These are phyloP conservation scores for Potorous gilbertii DNA, from an alignment of 2,797 vertebrate species.

Conservation along the genomic window DNA sequence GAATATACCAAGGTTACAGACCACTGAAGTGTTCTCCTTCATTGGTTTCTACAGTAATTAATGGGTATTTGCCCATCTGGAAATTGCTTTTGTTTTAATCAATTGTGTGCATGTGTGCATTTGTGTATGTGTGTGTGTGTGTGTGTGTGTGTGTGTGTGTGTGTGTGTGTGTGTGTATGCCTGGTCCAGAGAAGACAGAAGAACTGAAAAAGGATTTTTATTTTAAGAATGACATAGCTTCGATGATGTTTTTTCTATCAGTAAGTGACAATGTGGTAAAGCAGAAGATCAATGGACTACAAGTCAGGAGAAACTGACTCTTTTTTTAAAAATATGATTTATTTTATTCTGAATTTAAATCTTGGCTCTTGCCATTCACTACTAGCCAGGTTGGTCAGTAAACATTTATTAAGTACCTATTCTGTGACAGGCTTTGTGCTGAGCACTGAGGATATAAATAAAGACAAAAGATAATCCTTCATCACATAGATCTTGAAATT, in stretches of 20 bases:
- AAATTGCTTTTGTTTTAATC: not conserved
- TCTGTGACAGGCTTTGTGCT: too few species aligned
- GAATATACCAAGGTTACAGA: not conserved
- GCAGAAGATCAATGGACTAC: not conserved
- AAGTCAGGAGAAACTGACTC: not conserved
- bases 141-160: not conserved
- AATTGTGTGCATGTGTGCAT: not conserved
- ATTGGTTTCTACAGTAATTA: not conserved
- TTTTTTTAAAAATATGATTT: not conserved
- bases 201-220: not conserved
- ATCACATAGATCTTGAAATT: too few species aligned
- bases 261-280: not conserved
- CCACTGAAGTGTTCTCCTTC: constrained; percentile 4
- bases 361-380: not conserved
- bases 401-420: too few species aligned
- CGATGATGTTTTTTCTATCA: not conserved
- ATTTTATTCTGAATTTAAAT: not conserved
- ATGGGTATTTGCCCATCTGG: not conserved
- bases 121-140: not conserved
- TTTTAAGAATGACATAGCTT: not conserved
- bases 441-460: too few species aligned
- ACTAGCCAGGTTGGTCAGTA: not conserved
- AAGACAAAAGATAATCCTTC: too few species aligned
- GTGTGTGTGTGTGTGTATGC: not conserved
- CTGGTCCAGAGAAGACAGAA: not conserved